Base-by-base conservation (phyloP, 1,140 invertebrate genomes). In the Belonocnema kinseyi region DNA sequence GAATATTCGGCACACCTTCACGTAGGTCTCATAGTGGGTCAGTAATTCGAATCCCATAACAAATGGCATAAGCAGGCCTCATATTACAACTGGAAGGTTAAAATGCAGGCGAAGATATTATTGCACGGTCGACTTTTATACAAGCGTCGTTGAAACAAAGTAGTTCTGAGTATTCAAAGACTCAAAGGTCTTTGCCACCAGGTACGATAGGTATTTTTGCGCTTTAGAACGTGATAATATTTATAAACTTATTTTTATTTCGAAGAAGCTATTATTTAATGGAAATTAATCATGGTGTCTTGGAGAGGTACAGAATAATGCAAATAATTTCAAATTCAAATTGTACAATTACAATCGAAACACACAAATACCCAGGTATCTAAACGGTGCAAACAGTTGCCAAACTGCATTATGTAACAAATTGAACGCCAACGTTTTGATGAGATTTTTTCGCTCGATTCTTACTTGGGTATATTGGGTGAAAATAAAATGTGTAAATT, bases 1-100 rank as follows among this genome's bases (percentile, higher is more conserved):
- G 21, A 61, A 33, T 61, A 66, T 66, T 66, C 61, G 61, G 61
- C 61, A 66, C 61, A 66, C 26, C 61, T 66, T 66, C 61, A 66
- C 61, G 26, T 66, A 40, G 61, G 61, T n/a, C 61, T 40, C 21
- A 66, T 46, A 66, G 61, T 54, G 53, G 53, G 53, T 54, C 53
- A 54, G 61, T 66, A 66, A 66, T 66, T 46, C 13, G 61, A 66
- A 66, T 66, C 33, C 61, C 61, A 66, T 66, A 66, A 66, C 61
- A 66, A 66, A 66, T 16, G 61, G 12, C 40, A 66, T 66, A 66
- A 66, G 53, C n/a, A 54, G 61, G 61, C 46, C 12, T 66, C n/a
- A 66, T 46, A 66, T 66, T 66, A 66, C 33, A 66, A 16, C 33
- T 5, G 61, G 16, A 66, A 66, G 61, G 61, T 66, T 66, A 66